Evolutionary conservation across 2,888 invertebrate genomes (phyloP).

Genomic region (Troglohyphantes excavatus): DNA sequence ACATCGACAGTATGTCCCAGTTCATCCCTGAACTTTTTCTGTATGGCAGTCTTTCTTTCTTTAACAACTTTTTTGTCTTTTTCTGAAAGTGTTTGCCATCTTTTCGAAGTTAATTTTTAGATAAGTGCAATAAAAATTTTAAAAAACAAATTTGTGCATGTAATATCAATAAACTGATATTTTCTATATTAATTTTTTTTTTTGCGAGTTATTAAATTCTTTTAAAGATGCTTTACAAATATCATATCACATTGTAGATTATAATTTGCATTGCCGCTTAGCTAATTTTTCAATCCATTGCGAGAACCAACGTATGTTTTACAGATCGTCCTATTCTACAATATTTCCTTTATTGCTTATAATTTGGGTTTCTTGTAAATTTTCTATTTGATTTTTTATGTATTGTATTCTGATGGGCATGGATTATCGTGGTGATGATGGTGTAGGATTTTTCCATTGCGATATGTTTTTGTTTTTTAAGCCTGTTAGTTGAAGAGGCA

Average conservation of each 20-base stretch:
- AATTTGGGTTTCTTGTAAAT: not conserved
- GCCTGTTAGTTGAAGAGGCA: too few relatives aligned
- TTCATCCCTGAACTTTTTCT: conserved; percentile 40
- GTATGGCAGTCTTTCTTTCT: not conserved
- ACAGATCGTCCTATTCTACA: too few relatives aligned
- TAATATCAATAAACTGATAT: too few relatives aligned
- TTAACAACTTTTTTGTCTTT: conserved; percentile 7
- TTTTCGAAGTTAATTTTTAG: conserved; percentile 43
- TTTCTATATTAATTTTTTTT: not conserved
- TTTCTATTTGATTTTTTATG: too few relatives aligned
- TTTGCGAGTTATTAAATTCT: conserved; percentile 16
- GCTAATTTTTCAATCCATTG: conserved; percentile 51
- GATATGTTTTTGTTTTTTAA: too few relatives aligned
- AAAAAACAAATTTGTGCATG: too few relatives aligned
- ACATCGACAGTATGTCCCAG: conserved; percentile 42
- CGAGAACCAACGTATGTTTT: conserved; percentile 17
- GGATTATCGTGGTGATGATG: too few relatives aligned
- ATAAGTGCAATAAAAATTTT: conserved; percentile 20
- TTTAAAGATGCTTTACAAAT: conserved; percentile 29
- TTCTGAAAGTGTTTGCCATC: conserved; percentile 16
- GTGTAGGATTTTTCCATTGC: too few relatives aligned
- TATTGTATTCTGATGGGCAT: not conserved
- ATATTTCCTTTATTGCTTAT: not conserved
- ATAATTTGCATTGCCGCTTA: conserved; percentile 27
- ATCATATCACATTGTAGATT: conserved; percentile 45